A percentile compares a stretch with the other conserved stretches of the same genome.
phyloP scores from a whole-genome alignment of 1,140 invertebrate species.

The Prorops nasuta region DNA sequence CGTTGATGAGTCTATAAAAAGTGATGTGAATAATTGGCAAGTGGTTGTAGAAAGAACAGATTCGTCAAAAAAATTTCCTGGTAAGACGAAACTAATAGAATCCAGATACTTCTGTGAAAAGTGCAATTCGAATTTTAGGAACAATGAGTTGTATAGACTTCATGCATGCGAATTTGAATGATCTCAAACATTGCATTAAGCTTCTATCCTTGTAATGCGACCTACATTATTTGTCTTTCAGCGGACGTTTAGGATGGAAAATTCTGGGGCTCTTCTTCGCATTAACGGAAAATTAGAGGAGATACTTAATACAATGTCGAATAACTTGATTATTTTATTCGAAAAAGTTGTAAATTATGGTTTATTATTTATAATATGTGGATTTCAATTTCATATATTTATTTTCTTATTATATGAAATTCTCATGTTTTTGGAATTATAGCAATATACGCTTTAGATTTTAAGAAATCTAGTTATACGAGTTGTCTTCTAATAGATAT shows the following conservation, averaged over 20 bases:
- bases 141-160: slow-evolving; percentile 33
- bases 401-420: not conserved
- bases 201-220: no score
- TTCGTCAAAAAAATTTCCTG: no score
- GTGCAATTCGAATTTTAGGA: slow-evolving; percentile 34
- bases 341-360: no score
- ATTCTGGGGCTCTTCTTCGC: no score
- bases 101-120: slow-evolving; percentile 38
- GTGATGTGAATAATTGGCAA: no score
- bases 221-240: no score
- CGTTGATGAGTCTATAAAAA: no score
- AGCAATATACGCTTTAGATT: not conserved
- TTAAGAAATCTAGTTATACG: slow-evolving; percentile 12
- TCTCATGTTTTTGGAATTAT: not conserved
- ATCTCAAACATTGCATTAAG: not conserved
- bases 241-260: no score
- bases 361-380: not conserved
- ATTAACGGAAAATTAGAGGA: no score
- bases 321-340: no score
- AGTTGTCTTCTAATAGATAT: slow-evolving; percentile 19
- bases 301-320: no score
- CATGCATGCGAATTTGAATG: slow-evolving; percentile 25
- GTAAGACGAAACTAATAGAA: slow-evolving; percentile 9
- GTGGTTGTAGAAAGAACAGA: no score
- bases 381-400: not conserved